phyloP scores from a whole-genome alignment of 2,113 vertebrate species.

The Brachypodius melanocephalos region DNA sequence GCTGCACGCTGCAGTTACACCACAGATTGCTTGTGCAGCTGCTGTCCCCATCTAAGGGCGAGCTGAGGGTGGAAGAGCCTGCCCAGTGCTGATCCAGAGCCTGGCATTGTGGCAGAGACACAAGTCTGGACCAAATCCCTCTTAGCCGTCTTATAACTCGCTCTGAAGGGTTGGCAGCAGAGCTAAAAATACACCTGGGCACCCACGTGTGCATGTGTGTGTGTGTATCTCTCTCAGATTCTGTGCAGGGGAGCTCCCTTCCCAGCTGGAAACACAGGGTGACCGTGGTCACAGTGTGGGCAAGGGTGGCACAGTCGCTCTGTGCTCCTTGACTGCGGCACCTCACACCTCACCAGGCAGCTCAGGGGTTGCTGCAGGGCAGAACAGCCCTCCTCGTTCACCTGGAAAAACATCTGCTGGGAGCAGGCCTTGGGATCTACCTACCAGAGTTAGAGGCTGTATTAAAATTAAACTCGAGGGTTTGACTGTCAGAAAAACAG shows the following conservation, averaged over 20 bases:
- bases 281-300: fast-evolving
- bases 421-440: neutral
- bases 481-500: neutral
- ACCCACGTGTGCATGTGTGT: fast-evolving
- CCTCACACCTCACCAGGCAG: neutral
- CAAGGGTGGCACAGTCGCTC: neutral
- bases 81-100: neutral
- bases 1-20: neutral
- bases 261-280: neutral
- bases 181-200: neutral
- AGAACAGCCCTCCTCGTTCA: neutral
- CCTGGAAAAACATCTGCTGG: neutral
- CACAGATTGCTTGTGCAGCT: neutral
- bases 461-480: neutral
- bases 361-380: neutral
- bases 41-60: neutral
- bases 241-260: neutral
- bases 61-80: neutral
- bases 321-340: neutral
- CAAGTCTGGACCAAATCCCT: neutral
- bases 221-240: fast-evolving
- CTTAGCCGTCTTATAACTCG: neutral
- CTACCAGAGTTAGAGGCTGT: neutral
- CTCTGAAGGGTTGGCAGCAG: neutral
- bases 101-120: neutral